Conservation (phyloP, 2,113 vertebrate species). For the Eulemur macaco region DNA sequence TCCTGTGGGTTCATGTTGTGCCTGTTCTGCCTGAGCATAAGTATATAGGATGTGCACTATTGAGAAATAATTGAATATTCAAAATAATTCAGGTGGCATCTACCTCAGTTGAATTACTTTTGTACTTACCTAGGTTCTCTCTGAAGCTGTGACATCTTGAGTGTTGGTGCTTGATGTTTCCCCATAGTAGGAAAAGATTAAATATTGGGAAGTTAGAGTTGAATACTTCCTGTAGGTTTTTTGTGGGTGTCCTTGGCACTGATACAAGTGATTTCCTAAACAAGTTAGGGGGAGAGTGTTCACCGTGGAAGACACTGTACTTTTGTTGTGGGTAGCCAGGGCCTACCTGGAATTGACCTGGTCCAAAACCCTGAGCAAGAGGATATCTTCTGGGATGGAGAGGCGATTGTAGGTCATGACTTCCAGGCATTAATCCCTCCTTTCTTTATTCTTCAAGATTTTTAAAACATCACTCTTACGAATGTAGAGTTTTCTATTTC, state of each 20-base stretch:
- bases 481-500: not conserved
- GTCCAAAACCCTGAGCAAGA: not conserved
- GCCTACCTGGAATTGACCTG: not conserved
- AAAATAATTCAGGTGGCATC: not conserved
- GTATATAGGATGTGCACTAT: not conserved
- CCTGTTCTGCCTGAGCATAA: not conserved
- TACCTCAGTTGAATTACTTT: not conserved
- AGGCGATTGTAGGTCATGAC: not conserved
- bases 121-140: not conserved
- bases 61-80: not conserved
- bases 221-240: not conserved
- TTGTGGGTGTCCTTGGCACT: not conserved
- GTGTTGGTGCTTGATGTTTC: too few relatives aligned
- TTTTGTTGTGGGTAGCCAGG: not conserved
- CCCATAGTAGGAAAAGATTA: too few relatives aligned
- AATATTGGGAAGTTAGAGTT: not conserved
- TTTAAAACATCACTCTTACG: not conserved
- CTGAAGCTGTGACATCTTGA: not conserved
- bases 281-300: too few relatives aligned
- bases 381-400: not conserved
- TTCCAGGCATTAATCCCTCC: not conserved
- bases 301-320: too few relatives aligned
- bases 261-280: not conserved
- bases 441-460: not conserved
- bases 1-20: not conserved